phyloP scores from a whole-genome alignment of 2,888 invertebrate genomes.

The Dicycla oo region DNA sequence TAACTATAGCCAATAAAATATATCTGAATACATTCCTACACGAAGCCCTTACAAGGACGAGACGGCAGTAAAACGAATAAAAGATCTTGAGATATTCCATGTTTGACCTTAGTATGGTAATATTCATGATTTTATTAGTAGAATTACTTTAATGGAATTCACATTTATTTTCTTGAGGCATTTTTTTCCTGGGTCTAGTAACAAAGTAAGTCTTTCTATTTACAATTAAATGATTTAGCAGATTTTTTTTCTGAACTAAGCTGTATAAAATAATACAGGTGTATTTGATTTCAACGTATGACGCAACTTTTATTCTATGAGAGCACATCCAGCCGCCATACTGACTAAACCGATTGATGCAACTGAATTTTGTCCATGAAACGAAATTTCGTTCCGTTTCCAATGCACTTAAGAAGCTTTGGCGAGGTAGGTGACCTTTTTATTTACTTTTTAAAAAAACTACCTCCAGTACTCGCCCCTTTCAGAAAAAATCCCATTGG shows the following conservation, averaged over 20 bases:
- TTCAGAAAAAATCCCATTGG: constrained; percentile 49
- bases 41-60: constrained; percentile 32
- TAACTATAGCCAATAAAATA: constrained; percentile 47
- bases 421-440: constrained; percentile 65
- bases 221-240: not conserved
- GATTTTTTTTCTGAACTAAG: not conserved
- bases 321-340: constrained; percentile 72
- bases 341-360: constrained; percentile 84
- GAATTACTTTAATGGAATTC: constrained; percentile 15
- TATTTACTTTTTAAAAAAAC: constrained; percentile 58
- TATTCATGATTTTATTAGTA: constrained; percentile 26
- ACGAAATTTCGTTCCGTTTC: constrained; percentile 74
- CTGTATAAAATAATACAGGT: constrained; percentile 11
- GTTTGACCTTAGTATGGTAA: constrained; percentile 20
- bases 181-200: not conserved
- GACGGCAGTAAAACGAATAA: constrained; percentile 34
- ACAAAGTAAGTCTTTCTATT: not conserved
- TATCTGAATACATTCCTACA: constrained; percentile 51
- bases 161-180: not conserved
- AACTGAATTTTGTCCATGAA: constrained; percentile 75
- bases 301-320: constrained; percentile 67
- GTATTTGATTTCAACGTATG: constrained; percentile 40
- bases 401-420: constrained; percentile 72
- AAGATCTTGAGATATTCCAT: constrained; percentile 24
- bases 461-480: constrained; percentile 45